A percentile compares a stretch with the other conserved stretches of the same genome.
Conservation (phyloP, 2,113 vertebrate genomes). For the Gavialis gangeticus region DNA sequence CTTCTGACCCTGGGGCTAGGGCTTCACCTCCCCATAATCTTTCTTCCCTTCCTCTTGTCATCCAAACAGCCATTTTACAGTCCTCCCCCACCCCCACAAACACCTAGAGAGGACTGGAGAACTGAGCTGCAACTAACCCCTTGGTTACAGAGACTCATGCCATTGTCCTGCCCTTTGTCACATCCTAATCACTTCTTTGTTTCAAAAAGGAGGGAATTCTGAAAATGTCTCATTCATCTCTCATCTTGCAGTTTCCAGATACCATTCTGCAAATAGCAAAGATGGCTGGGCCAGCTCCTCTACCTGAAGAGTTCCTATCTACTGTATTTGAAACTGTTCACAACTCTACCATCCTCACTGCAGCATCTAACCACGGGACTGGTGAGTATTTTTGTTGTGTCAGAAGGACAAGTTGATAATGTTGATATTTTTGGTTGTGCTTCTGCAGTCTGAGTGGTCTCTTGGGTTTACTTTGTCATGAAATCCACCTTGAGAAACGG, state of each 20-base stretch:
- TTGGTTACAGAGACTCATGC: not conserved
- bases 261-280: conserved; percentile 73
- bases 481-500: not conserved
- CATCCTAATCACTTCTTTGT: not conserved
- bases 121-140: not conserved
- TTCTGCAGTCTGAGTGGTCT: not conserved
- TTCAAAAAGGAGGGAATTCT: not conserved
- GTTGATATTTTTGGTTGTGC: not conserved
- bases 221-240: not conserved
- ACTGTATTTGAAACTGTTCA: conserved; percentile 74
- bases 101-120: not conserved
- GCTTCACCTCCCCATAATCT: not conserved
- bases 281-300: not conserved
- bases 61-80: conserved; percentile 19
- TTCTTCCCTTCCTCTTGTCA: not conserved
- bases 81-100: not conserved
- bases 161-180: not conserved
- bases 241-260: conserved; percentile 77
- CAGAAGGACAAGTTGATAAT: not conserved
- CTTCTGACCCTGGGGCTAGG: not conserved
- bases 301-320: conserved; percentile 73
- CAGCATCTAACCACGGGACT: not conserved
- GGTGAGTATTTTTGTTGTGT: conserved; percentile 68
- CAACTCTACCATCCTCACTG: not conserved
- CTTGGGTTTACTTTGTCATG: not conserved